Evolutionary conservation across 2,797 vertebrate species (phyloP).

Genomic region (Gastrophryne carolinensis): DNA sequence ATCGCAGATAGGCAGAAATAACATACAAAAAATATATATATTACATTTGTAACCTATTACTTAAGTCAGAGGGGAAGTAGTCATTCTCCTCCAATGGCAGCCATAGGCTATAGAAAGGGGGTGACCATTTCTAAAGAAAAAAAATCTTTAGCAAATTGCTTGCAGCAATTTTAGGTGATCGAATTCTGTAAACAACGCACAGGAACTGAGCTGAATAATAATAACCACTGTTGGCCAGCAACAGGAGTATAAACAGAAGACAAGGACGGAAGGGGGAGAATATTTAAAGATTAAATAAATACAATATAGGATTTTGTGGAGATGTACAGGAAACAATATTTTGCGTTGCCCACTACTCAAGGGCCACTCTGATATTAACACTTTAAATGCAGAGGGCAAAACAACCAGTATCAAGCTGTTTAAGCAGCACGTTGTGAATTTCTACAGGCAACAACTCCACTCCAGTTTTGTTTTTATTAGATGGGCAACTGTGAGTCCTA

Average conservation of each 20-base stretch:
- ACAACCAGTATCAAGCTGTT: not conserved
- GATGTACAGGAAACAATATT: not conserved
- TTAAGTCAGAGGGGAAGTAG: not conserved
- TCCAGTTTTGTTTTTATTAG: not conserved
- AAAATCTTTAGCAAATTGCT: conserved; percentile 64
- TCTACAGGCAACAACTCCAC: not conserved
- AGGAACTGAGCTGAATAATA: conserved; percentile 61
- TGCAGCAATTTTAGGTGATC: conserved; percentile 70
- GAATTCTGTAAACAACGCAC: conserved; percentile 90
- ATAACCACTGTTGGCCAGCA: conserved; percentile 34
- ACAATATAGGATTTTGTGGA: conserved; percentile 12
- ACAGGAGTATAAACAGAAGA: conserved; percentile 17
- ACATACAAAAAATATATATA: conserved; percentile 94
- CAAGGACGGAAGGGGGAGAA: not conserved
- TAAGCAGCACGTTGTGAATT: not conserved
- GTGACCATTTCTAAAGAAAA: conserved; percentile 33
- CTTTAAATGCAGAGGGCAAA: not conserved
- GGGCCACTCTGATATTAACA: not conserved
- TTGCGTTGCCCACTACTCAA: not conserved
- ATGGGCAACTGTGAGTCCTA: not conserved
- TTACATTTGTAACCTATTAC: conserved; percentile 74
- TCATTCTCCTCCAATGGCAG: not conserved
- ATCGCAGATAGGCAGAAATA: conserved; percentile 65
- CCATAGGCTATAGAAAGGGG: not conserved
- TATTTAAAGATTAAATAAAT: conserved; percentile 40